A percentile compares a stretch with the other conserved stretches of the same genome.
phyloP scores from a whole-genome alignment of 2,888 invertebrate species.

The Eupithecia subumbrata region DNA sequence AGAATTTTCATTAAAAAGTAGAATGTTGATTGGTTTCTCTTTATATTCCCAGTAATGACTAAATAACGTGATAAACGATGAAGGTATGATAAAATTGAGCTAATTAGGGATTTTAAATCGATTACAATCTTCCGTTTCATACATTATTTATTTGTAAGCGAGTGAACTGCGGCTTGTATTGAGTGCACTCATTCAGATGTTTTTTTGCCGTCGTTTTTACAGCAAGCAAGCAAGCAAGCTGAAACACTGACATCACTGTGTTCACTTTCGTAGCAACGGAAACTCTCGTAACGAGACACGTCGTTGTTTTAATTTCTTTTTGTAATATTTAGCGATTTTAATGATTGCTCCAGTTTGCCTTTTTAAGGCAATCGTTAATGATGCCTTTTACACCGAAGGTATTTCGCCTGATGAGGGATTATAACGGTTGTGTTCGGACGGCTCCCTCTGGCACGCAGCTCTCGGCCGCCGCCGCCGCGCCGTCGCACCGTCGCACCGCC shows the following conservation, averaged over 20 bases:
- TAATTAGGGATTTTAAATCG: conserved; percentile 31
- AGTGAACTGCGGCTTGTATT: conserved; percentile 52
- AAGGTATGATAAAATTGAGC: conserved; percentile 13
- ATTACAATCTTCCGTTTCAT: conserved; percentile 63
- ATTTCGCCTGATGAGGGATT: conserved; percentile 78
- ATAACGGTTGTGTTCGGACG: conserved; percentile 74
- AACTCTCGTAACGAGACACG: conserved; percentile 78
- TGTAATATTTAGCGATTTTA: conserved; percentile 79
- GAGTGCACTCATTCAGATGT: conserved; percentile 71
- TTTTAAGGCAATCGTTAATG: conserved; percentile 82
- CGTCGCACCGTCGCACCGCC: conserved; percentile 54
- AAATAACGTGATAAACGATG: conserved; percentile 24
- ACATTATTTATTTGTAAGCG: conserved; percentile 53
- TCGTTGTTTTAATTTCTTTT: conserved; percentile 74
- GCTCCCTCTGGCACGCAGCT: conserved; percentile 45
- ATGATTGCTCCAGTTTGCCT: conserved; percentile 81
- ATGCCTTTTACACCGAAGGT: conserved; percentile 79
- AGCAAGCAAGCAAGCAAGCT: too few relatives aligned
- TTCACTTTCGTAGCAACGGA: conserved; percentile 82
- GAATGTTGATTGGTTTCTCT: conserved; percentile 40
- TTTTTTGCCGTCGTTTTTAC: conserved; percentile 75
- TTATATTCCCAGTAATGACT: conserved; percentile 24
- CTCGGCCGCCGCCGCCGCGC: conserved; percentile 48
- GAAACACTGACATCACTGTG: conserved; percentile 75
- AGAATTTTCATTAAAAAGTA: conserved; percentile 8